Percentiles rank a stretch among this genome's conserved stretches.
phyloP scores from a whole-genome alignment of 2,113 vertebrate species.

The Coreoperca whiteheadi region DNA sequence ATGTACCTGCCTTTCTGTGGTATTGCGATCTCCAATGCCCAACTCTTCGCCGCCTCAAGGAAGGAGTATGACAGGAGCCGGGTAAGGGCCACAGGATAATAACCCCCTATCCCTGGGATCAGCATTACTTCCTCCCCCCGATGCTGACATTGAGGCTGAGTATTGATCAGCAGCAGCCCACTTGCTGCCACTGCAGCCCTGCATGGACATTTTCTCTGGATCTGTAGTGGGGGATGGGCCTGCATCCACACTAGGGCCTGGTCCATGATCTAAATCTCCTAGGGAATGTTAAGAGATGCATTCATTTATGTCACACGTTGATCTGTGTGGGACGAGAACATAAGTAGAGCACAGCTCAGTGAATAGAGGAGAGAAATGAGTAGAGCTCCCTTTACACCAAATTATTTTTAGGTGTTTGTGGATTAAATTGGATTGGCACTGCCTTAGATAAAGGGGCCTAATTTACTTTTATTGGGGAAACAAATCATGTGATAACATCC shows the following conservation, averaged over 20 bases:
- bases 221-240: conserved; percentile 49
- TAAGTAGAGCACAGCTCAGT: conserved; percentile 70
- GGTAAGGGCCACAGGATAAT: conserved; percentile 83
- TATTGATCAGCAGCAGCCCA: conserved; percentile 77
- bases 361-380: conserved; percentile 56
- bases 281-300: conserved; percentile 63
- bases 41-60: conserved; percentile 96
- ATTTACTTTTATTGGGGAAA: conserved; percentile 68
- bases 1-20: conserved; percentile 99
- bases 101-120: conserved; percentile 41
- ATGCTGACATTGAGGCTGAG: conserved; percentile 72
- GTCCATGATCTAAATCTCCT: conserved; percentile 69
- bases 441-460: conserved; percentile 63
- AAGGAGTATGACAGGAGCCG: conserved; percentile 99
- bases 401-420: conserved; percentile 58
- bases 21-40: conserved; percentile 98
- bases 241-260: conserved; percentile 28
- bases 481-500: conserved; percentile 50
- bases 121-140: conserved; percentile 55
- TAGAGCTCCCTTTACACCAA: conserved; percentile 47
- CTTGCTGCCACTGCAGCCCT: conserved; percentile 69
- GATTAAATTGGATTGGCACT: conserved; percentile 61
- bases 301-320: conserved; percentile 78
- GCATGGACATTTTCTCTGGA: conserved; percentile 61
- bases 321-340: conserved; percentile 72